Evolutionary conservation across 2,797 vertebrate species (phyloP).

Genomic region (Hippopotamyrus pictus): DNA sequence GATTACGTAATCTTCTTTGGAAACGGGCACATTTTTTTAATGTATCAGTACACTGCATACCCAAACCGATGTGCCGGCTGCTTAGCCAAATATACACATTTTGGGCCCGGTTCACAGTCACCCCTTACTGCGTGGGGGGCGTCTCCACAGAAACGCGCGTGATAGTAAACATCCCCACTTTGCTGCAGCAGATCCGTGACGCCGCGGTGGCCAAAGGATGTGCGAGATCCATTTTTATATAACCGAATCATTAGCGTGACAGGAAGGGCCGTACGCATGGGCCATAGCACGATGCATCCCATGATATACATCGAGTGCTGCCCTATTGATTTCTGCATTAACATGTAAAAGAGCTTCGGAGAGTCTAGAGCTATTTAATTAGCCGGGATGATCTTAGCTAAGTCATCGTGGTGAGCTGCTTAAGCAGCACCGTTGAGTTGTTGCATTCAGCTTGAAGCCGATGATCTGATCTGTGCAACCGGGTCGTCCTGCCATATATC

Average conservation of each 20-base stretch:
- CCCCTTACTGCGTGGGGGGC: not conserved
- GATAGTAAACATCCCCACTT: not conserved
- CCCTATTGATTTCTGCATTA: slow-evolving; percentile 3
- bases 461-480: not conserved
- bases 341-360: slow-evolving; percentile 9
- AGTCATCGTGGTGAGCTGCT: slow-evolving; percentile 5
- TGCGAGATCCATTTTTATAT: not conserved
- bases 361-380: slow-evolving; percentile 21
- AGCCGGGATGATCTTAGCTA: slow-evolving; percentile 8
- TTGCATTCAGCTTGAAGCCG: not conserved
- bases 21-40: not conserved
- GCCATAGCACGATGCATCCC: not conserved
- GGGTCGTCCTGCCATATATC: not conserved
- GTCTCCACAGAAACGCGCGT: not conserved
- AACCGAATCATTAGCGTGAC: not conserved
- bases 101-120: not conserved
- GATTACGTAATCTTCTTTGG: not conserved
- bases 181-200: not conserved
- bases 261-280: not conserved
- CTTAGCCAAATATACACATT: not conserved
- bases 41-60: not conserved
- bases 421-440: not conserved
- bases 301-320: not conserved
- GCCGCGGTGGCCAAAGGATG: not conserved
- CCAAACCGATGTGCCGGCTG: not conserved